Conservation (phyloP, 2,797 vertebrate species). For the Enteromius radiatus region DNA sequence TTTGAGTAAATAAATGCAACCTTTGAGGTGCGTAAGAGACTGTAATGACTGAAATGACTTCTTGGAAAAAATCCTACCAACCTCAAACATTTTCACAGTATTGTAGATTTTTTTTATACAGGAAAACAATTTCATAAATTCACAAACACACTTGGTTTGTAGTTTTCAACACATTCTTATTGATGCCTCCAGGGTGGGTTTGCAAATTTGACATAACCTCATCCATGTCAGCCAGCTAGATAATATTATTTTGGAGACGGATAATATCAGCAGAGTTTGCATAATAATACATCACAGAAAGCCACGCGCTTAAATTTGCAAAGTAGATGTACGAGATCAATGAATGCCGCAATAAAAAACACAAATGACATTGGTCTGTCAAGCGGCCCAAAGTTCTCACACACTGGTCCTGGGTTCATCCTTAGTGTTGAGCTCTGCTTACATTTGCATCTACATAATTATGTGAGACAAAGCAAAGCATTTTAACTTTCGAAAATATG, state of each 20-base stretch:
- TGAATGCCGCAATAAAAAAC: neutral
- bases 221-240: slow-evolving; percentile 26
- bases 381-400: neutral
- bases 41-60: neutral
- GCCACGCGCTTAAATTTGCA: neutral
- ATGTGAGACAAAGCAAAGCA: neutral
- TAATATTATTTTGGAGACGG: neutral
- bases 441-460: neutral
- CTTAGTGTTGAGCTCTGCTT: neutral
- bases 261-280: neutral
- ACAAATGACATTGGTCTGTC: neutral
- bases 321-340: neutral
- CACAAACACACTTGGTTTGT: neutral
- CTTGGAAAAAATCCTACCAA: neutral
- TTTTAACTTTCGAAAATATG: neutral
- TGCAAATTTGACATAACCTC: slow-evolving; percentile 7
- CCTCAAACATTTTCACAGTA: neutral
- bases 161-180: neutral
- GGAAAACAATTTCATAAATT: neutral
- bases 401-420: neutral
- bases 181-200: neutral
- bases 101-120: neutral
- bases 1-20: neutral
- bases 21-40: neutral
- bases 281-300: slow-evolving; percentile 1